These are phyloP conservation scores for Gymnocypris eckloni DNA, from an alignment of 2,797 vertebrate genomes.

Conservation along the genomic window DNA sequence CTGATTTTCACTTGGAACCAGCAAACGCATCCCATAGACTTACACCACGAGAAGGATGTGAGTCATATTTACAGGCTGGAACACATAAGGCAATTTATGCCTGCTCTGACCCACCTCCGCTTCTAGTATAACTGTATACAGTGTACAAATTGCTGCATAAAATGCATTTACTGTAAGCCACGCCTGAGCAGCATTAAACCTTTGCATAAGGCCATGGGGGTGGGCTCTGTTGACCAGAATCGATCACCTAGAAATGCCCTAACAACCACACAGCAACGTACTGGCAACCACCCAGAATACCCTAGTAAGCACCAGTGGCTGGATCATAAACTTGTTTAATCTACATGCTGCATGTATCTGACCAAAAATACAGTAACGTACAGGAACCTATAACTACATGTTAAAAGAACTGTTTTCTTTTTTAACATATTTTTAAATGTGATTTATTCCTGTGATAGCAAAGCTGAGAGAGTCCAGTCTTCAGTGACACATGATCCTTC, in stretches of 20 bases:
- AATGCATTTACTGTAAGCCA: conserved; percentile 1
- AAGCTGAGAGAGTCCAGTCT: neutral
- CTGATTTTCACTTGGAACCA: neutral
- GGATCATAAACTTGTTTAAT: neutral
- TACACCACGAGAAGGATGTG: neutral
- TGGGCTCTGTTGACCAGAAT: neutral
- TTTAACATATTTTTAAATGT: neutral
- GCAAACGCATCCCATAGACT: neutral
- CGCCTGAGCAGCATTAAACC: conserved; percentile 1
- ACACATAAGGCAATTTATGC: neutral
- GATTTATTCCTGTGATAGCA: neutral
- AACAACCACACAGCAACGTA: neutral
- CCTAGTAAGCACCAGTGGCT: neutral
- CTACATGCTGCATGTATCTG: neutral
- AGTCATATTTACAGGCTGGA: neutral
- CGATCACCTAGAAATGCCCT: neutral
- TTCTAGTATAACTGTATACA: neutral
- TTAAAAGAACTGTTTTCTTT: neutral
- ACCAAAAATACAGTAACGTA: neutral
- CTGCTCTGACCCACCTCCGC: neutral
- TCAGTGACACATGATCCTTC: neutral
- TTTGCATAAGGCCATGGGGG: neutral
- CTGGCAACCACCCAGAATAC: neutral
- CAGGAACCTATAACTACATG: neutral
- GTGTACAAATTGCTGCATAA: neutral